Conservation (phyloP, 2,113 vertebrate species). For the Ctenomys sociabilis region DNA sequence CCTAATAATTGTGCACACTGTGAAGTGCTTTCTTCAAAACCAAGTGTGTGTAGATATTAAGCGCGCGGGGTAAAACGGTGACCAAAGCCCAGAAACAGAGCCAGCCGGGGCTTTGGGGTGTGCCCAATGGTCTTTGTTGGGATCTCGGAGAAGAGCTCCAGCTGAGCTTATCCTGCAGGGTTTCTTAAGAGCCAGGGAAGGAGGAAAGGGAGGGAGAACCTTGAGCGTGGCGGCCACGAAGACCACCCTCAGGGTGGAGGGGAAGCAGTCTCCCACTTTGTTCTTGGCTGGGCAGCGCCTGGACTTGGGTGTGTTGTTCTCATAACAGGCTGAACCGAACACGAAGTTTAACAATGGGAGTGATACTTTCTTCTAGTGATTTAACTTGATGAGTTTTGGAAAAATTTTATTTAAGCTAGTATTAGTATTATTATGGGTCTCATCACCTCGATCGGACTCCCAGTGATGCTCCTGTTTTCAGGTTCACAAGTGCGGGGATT, state of each 20-base stretch:
- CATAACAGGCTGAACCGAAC: background rate
- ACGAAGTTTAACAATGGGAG: background rate
- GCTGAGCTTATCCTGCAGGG: too few relatives aligned
- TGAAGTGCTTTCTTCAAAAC: background rate
- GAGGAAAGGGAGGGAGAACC: background rate
- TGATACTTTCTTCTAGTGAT: background rate
- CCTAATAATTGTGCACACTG: background rate
- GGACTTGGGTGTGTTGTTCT: background rate
- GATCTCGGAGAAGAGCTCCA: background rate
- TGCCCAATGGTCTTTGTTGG: background rate
- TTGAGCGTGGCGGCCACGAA: too few relatives aligned
- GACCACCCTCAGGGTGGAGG: too few relatives aligned
- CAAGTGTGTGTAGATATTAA: background rate
- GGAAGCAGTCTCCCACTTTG: background rate
- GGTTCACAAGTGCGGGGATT: too few relatives aligned
- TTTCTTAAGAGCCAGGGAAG: too few relatives aligned
- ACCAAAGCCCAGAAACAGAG: background rate
- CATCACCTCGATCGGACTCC: too few relatives aligned
- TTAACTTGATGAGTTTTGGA: background rate
- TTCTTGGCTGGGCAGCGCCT: fast-evolving
- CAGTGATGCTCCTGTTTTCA: too few relatives aligned
- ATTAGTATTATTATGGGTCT: too few relatives aligned
- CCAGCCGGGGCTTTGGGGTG: background rate
- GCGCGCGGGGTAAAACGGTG: background rate
- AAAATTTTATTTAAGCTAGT: background rate